These are phyloP conservation scores for Lytechinus variegatus DNA, from an alignment of 35 echinoderm and acorn worm species.

Conservation along the genomic window DNA sequence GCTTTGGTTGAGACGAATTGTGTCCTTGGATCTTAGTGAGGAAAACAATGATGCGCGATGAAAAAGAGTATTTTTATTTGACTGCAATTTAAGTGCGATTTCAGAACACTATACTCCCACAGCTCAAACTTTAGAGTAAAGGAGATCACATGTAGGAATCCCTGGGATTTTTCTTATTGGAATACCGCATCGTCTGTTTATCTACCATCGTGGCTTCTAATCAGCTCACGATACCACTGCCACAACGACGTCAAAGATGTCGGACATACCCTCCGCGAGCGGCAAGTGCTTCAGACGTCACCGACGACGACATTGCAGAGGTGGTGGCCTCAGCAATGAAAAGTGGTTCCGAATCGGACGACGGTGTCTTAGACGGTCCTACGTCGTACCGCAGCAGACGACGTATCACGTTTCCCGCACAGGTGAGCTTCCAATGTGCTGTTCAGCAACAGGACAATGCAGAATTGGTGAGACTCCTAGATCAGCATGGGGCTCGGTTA, in stretches of 20 bases:
- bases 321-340: slow-evolving; percentile 37
- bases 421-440: slow-evolving; percentile 88
- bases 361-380: neutral
- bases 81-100: no score
- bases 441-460: slow-evolving; percentile 88
- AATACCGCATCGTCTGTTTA: neutral
- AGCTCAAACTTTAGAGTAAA: no score
- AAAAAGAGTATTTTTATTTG: no score
- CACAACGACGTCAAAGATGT: slow-evolving; percentile 46
- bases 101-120: no score
- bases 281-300: slow-evolving; percentile 43
- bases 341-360: slow-evolving; percentile 26
- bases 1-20: neutral
- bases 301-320: slow-evolving; percentile 45
- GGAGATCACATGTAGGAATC: neutral
- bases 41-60: neutral
- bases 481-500: slow-evolving; percentile 55
- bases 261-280: slow-evolving; percentile 42
- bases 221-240: neutral
- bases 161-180: neutral
- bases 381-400: slow-evolving; percentile 33
- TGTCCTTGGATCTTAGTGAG: neutral
- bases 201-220: slow-evolving; percentile 19
- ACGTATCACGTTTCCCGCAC: slow-evolving; percentile 87
- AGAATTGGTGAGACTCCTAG: slow-evolving; percentile 67